A percentile compares a stretch with the other conserved stretches of the same genome.
phyloP scores from a whole-genome alignment of 1,140 invertebrate genomes.

The Ceratosolen solmsi region DNA sequence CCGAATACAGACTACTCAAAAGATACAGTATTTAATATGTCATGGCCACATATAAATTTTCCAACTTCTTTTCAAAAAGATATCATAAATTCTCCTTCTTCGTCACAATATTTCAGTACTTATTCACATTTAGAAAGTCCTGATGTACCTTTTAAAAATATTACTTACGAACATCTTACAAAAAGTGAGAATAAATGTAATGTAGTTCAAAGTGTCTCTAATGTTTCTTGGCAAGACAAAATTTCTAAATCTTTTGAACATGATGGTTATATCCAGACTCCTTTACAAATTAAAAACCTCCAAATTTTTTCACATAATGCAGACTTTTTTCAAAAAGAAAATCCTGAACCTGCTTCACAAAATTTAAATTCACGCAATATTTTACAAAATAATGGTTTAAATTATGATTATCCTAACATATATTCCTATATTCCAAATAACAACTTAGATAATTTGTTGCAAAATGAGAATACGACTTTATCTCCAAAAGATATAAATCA shows the following conservation, averaged over 20 bases:
- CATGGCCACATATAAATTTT: neutral
- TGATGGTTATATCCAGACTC: neutral
- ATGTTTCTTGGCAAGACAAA: neutral
- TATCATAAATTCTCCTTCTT: no score
- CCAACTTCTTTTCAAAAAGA: neutral
- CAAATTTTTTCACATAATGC: no score
- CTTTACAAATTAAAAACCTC: no score
- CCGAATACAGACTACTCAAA: neutral
- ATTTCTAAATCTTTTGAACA: neutral
- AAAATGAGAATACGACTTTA: neutral
- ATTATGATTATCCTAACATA: no score
- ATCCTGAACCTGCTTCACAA: no score
- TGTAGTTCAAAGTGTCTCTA: neutral
- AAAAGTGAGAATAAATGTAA: neutral
- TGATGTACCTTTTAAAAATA: neutral
- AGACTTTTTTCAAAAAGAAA: no score
- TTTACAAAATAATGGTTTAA: no score
- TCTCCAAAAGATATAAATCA: no score
- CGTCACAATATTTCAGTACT: neutral
- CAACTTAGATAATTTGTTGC: neutral
- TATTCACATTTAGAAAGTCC: neutral
- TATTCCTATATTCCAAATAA: no score
- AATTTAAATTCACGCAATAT: no score
- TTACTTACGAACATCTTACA: neutral
- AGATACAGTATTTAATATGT: neutral